These are phyloP conservation scores for Temnothorax nylanderi DNA, from an alignment of 1,140 invertebrate species.

Conservation along the genomic window DNA sequence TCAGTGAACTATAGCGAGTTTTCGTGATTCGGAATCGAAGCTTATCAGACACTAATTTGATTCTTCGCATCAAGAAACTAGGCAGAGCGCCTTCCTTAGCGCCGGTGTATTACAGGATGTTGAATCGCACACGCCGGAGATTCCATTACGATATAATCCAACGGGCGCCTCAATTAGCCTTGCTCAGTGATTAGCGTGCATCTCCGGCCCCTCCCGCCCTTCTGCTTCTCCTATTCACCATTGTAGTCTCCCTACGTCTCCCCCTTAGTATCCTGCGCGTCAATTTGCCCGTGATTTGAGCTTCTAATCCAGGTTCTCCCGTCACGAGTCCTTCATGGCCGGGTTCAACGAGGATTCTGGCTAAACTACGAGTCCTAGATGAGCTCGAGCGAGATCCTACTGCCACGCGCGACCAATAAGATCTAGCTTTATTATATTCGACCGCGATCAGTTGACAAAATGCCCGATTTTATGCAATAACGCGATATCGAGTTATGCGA, in stretches of 20 bases:
- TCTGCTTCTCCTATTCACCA: slow-evolving; percentile 38
- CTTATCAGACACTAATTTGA: background rate
- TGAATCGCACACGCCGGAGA: slow-evolving; percentile 72
- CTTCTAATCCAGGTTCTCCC: slow-evolving; percentile 63
- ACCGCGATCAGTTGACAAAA: background rate
- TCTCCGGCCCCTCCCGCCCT: slow-evolving; percentile 50
- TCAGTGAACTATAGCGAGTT: background rate
- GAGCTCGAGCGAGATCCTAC: background rate
- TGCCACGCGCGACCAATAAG: background rate
- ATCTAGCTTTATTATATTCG: background rate
- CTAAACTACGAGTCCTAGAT: slow-evolving; percentile 28
- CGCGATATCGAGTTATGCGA: background rate
- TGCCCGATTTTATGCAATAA: background rate
- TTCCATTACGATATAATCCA: slow-evolving; percentile 83
- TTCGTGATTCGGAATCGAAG: background rate
- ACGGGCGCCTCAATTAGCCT: slow-evolving; percentile 81
- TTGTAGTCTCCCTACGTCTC: slow-evolving; percentile 36
- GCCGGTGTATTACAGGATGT: slow-evolving; percentile 42
- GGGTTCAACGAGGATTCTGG: slow-evolving; percentile 27
- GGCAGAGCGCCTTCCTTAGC: background rate
- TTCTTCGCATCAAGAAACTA: slow-evolving; percentile 13
- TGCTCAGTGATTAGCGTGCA: slow-evolving; percentile 81
- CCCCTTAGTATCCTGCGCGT: slow-evolving; percentile 73
- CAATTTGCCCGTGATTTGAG: slow-evolving; percentile 75
- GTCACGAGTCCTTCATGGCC: slow-evolving; percentile 35